A percentile compares a stretch with the other conserved stretches of the same genome.
Evolutionary conservation across 64 coral and sea anemone species (phyloP).

Genomic region (Montipora efflorescens): DNA sequence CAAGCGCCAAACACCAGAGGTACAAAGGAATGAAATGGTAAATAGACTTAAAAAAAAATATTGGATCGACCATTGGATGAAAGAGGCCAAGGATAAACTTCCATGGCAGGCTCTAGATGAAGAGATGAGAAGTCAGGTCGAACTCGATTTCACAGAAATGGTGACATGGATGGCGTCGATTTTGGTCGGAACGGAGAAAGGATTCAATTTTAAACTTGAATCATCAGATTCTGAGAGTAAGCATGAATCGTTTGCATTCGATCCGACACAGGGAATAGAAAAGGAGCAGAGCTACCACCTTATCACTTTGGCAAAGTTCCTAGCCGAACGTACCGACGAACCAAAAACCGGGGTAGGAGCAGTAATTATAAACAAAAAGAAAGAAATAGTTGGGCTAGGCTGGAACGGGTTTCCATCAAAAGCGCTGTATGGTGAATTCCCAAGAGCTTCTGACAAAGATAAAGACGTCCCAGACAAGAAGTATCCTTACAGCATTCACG

Average conservation of each 20-base stretch:
- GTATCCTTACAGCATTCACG: constrained; percentile 68
- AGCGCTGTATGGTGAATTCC: too few relatives aligned
- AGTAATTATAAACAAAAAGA: constrained; percentile 18
- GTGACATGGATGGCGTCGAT: constrained; percentile 18
- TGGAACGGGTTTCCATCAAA: constrained; percentile 36
- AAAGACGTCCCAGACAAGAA: neutral
- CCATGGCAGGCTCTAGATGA: constrained; percentile 38
- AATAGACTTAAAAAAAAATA: neutral
- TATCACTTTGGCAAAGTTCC: constrained; percentile 31
- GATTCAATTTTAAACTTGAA: neutral
- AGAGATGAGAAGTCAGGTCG: neutral
- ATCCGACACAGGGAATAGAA: neutral
- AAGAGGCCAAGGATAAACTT: neutral
- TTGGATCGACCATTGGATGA: constrained; percentile 2
- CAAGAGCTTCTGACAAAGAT: neutral
- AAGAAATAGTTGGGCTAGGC: constrained; percentile 36
- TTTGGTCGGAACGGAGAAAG: neutral
- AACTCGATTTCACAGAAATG: neutral
- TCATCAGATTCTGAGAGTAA: too few relatives aligned
- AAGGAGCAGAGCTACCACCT: constrained; percentile 24
- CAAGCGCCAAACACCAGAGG: too few relatives aligned
- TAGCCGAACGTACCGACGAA: constrained; percentile 65
- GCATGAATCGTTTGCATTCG: neutral
- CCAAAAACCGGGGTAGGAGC: constrained; percentile 50
- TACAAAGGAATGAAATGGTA: too few relatives aligned